Base-by-base conservation (phyloP, 2,113 vertebrate genomes). In the Pundamilia nyererei region DNA sequence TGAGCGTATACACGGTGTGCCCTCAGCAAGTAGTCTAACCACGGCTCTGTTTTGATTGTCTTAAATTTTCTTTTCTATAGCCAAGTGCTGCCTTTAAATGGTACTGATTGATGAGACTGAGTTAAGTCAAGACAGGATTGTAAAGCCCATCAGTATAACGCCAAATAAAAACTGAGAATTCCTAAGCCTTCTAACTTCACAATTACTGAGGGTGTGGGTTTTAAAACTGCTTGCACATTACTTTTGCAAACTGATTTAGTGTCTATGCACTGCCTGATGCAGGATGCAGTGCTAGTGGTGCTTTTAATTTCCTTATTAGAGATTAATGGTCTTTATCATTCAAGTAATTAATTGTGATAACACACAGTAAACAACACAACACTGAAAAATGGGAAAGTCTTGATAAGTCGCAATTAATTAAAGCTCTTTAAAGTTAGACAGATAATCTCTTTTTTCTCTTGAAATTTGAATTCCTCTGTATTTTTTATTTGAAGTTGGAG, bases 271-370 rank as follows among this genome's bases (percentile, higher is more conserved):
- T 19, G 6, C 35, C 49, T 54, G 38, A 60, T 35, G 21, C 31
- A 68, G 72, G 83, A 83, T 86, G 51, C 29, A 42, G 14, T 42
- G 53, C 24, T 42, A 55, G 42, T 55, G 53, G 29, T 12, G 81
- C 60, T 45, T 42, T 49, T 85, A 49, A 85, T 84, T 86, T 80
- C 58, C 49, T 24, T 79, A 55, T 86, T 70, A 79, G 80, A 84
- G 80, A 89, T 91, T 58, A 88, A 91, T 82, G 70, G 53, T 80
- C 70, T 17, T 70, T 49, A 82, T 92, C 84, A 82, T n/a, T 86
- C 70, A 38, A 79, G 65, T 82, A 84, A 86, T 90, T 62, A 84
- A 86, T 84, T 82, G 45, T 84, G 79, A 86, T 82, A 84, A 79
- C 86, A 88, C 83, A 90, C 68, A 58, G 70, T 62, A 79, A 88